phyloP scores from a whole-genome alignment of 2,888 invertebrate species.

The Onchidella celtica region DNA sequence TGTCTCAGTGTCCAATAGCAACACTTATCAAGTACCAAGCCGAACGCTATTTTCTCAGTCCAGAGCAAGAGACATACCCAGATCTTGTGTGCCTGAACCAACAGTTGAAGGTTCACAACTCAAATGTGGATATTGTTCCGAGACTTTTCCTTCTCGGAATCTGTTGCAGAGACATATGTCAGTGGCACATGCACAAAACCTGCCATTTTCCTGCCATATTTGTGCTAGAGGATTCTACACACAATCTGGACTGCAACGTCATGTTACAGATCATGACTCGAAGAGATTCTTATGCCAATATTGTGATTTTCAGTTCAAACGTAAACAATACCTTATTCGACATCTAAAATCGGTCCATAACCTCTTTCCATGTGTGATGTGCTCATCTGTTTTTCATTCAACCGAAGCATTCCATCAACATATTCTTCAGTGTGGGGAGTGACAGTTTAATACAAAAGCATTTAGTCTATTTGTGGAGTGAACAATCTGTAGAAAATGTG shows the following conservation, averaged over 20 bases:
- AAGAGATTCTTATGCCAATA: conserved; percentile 27
- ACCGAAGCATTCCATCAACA: conserved; percentile 29
- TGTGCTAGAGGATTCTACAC: conserved; percentile 43
- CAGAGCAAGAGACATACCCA: too few species aligned
- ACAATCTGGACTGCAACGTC: conserved; percentile 34
- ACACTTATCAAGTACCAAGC: too few species aligned
- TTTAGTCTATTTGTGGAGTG: conserved; percentile 2
- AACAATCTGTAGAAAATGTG: too few species aligned
- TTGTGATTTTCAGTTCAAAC: conserved; percentile 41
- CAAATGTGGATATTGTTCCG: too few species aligned
- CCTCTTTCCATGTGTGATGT: conserved; percentile 22
- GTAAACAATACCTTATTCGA: conserved; percentile 37
- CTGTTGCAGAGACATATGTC: conserved; percentile 41
- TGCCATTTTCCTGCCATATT: conserved; percentile 38
- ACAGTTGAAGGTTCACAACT: too few species aligned
- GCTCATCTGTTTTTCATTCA: conserved; percentile 3
- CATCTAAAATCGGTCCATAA: conserved; percentile 43
- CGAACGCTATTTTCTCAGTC: too few species aligned
- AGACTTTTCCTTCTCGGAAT: too few species aligned
- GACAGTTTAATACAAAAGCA: too few species aligned
- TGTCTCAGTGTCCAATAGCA: too few species aligned
- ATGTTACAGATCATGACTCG: conserved; percentile 33
- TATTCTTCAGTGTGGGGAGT: conserved; percentile 35
- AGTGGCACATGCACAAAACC: conserved; percentile 21
- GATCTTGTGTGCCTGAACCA: too few species aligned